Percentiles rank a stretch among this genome's conserved stretches.
Evolutionary conservation across 2,888 invertebrate genomes (phyloP).

Genomic region (Parapristionchus giblindavisi): DNA sequence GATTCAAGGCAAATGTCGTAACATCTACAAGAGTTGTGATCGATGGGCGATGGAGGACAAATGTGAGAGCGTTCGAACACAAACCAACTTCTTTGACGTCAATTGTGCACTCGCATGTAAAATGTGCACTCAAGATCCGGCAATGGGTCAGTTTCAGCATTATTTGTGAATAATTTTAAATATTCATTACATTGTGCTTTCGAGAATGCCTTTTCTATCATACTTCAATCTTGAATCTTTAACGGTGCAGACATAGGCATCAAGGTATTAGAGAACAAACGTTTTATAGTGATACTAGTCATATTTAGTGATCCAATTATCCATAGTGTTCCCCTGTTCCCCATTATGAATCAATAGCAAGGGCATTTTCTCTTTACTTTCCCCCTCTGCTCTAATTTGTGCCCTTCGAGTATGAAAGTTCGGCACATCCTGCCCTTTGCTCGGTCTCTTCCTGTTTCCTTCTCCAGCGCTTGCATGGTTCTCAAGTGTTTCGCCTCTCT

Average conservation of each 20-base stretch:
- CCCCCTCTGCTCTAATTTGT: constrained; percentile 29
- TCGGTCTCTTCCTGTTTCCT: neutral
- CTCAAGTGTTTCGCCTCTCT: constrained; percentile 21
- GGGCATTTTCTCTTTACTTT: constrained; percentile 27
- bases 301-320: too few relatives aligned
- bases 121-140: constrained; percentile 64
- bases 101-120: constrained; percentile 69
- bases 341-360: neutral
- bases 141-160: constrained; percentile 50
- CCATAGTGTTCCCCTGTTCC: constrained; percentile 1
- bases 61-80: constrained; percentile 63
- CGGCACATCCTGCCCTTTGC: constrained; percentile 13
- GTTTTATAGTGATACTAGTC: too few relatives aligned
- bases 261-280: too few relatives aligned
- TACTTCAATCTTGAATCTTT: too few relatives aligned
- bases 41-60: constrained; percentile 69
- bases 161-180: too few relatives aligned
- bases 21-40: constrained; percentile 69
- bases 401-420: constrained; percentile 20
- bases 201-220: too few relatives aligned
- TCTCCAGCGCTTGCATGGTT: constrained; percentile 13
- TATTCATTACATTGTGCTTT: too few relatives aligned
- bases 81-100: constrained; percentile 69
- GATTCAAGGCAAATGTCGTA: constrained; percentile 69
- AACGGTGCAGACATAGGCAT: too few relatives aligned